phyloP scores from a whole-genome alignment of 2,888 invertebrate species.

The Agrochola lota region DNA sequence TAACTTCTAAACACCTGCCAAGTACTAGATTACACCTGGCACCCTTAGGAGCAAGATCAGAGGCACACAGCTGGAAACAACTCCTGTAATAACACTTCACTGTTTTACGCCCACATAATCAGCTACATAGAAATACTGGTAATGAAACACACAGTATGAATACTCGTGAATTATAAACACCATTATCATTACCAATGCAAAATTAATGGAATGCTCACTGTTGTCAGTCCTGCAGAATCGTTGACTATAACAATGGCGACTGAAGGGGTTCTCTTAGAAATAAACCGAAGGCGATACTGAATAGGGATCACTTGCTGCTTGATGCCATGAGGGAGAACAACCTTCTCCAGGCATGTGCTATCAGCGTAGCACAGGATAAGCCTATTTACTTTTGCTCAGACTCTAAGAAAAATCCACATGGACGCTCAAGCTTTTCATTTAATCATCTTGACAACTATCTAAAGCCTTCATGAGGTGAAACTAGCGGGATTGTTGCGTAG shows the following conservation, averaged over 20 bases:
- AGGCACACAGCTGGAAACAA: conserved; percentile 10
- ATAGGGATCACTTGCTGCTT: background rate
- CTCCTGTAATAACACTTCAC: background rate
- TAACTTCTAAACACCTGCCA: conserved; percentile 42
- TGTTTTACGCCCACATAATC: background rate
- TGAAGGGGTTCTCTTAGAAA: background rate
- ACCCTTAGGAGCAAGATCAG: background rate
- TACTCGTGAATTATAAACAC: background rate
- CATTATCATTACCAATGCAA: background rate
- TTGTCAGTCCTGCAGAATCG: background rate
- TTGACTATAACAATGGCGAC: background rate
- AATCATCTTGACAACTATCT: background rate
- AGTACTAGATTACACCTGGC: conserved; percentile 9
- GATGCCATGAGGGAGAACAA: background rate
- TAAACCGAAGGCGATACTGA: background rate
- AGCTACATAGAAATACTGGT: background rate
- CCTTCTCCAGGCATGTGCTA: background rate
- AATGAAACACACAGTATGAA: background rate
- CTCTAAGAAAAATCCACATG: background rate
- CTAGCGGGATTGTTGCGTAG: too few species aligned
- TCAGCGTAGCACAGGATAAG: background rate
- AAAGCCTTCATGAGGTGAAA: background rate
- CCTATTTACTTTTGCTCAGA: background rate
- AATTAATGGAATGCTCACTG: background rate
- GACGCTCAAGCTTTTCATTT: background rate